phyloP scores from a whole-genome alignment of 2,797 vertebrate species.

The Sebastes vulpes region DNA sequence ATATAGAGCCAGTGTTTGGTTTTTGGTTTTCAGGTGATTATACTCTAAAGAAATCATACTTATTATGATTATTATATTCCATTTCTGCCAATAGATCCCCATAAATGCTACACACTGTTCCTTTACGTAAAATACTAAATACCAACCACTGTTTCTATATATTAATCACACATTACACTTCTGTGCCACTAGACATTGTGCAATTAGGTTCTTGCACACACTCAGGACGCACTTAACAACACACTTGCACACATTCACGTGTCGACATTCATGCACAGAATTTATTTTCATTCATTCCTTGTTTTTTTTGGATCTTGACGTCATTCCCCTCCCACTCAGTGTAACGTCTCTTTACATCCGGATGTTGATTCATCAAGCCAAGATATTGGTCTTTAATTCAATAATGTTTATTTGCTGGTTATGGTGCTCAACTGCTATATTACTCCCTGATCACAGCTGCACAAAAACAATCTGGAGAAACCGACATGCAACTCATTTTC shows the following conservation, averaged over 20 bases:
- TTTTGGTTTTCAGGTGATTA: too few species aligned
- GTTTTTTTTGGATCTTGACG: not conserved
- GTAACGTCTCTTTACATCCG: constrained; percentile 2
- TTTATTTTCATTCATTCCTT: not conserved
- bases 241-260: not conserved
- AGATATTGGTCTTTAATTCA: not conserved
- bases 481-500: not conserved
- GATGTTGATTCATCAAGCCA: not conserved
- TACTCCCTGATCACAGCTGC: not conserved
- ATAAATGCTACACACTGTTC: too few species aligned
- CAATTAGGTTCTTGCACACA: not conserved
- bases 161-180: not conserved
- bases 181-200: not conserved
- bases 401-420: not conserved
- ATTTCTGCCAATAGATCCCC: too few species aligned
- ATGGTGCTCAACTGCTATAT: not conserved
- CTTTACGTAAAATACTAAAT: not conserved
- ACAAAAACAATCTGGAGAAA: not conserved
- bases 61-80: too few species aligned
- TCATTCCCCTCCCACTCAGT: not conserved
- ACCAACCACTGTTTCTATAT: not conserved
- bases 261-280: not conserved
- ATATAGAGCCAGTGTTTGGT: too few species aligned
- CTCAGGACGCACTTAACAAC: not conserved
- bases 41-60: too few species aligned